Conservation (phyloP, 2,113 vertebrate genomes). For the Petromus typicus region DNA sequence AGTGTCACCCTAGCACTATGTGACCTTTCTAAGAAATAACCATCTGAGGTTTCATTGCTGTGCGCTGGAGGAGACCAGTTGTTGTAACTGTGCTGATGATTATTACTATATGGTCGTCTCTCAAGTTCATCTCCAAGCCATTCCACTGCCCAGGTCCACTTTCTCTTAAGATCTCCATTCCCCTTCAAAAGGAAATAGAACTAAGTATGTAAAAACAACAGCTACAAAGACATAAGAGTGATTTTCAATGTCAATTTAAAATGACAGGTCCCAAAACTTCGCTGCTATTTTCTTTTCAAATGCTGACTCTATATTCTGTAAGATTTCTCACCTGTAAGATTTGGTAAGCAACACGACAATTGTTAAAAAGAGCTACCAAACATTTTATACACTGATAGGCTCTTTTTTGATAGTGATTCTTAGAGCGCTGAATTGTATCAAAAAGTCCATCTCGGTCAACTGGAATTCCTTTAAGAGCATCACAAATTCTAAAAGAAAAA, state of each 20-base stretch:
- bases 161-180: conserved; percentile 98
- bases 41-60: conserved; percentile 99
- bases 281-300: not conserved
- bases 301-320: not conserved
- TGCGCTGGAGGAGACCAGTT: conserved; percentile 99
- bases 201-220: not conserved
- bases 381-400: conserved; percentile 99
- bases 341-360: conserved; percentile 99
- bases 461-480: conserved; percentile 98
- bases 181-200: conserved; percentile 89
- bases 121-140: conserved; percentile 99
- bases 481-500: conserved; percentile 94
- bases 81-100: conserved; percentile 98
- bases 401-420: conserved; percentile 99
- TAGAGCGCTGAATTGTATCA: conserved; percentile 99
- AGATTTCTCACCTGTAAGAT: conserved; percentile 94
- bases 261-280: not conserved
- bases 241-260: not conserved
- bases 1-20: conserved; percentile 99
- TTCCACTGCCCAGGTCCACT: conserved; percentile 99
- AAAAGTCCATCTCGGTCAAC: conserved; percentile 98
- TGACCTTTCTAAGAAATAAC: conserved; percentile 99
- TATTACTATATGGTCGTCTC: conserved; percentile 97
- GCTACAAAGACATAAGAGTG: conserved; percentile 3
- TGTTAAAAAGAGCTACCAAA: conserved; percentile 99